Conservation (phyloP, 2,888 invertebrate genomes). For the Graphium colonna region DNA sequence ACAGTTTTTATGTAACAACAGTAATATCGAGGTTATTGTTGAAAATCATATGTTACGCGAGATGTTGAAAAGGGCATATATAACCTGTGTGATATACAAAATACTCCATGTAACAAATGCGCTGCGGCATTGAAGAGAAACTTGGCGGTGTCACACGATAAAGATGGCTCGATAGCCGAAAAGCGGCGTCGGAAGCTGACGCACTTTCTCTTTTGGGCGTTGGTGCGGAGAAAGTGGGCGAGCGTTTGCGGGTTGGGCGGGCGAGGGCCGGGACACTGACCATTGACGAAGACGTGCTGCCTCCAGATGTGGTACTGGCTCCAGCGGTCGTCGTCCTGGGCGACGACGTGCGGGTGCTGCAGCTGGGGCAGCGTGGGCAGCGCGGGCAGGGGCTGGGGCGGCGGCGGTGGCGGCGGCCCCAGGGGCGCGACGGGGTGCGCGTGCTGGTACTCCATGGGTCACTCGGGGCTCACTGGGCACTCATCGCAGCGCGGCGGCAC, state of each 20-base stretch:
- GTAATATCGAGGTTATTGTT: too few relatives aligned
- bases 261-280: slow-evolving; percentile 73
- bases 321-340: slow-evolving; percentile 84
- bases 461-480: slow-evolving; percentile 52
- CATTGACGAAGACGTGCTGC: slow-evolving; percentile 89
- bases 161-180: slow-evolving; percentile 60
- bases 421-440: slow-evolving; percentile 76
- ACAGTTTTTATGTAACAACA: too few relatives aligned
- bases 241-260: slow-evolving; percentile 36
- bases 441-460: slow-evolving; percentile 74
- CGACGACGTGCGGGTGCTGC: slow-evolving; percentile 82
- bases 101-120: neutral
- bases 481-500: slow-evolving; percentile 59
- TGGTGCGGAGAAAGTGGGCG: slow-evolving; percentile 53
- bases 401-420: slow-evolving; percentile 83
- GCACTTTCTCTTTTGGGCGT: slow-evolving; percentile 65
- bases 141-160: slow-evolving; percentile 44
- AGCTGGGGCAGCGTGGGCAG: slow-evolving; percentile 83
- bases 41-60: too few relatives aligned
- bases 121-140: too few relatives aligned
- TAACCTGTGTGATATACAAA: neutral
- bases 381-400: slow-evolving; percentile 79
- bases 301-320: slow-evolving; percentile 89
- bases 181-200: slow-evolving; percentile 43
- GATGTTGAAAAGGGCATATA: too few relatives aligned